Evolutionary conservation across 2,797 vertebrate genomes (phyloP).

Genomic region (Pipistrellus pipistrellus): DNA sequence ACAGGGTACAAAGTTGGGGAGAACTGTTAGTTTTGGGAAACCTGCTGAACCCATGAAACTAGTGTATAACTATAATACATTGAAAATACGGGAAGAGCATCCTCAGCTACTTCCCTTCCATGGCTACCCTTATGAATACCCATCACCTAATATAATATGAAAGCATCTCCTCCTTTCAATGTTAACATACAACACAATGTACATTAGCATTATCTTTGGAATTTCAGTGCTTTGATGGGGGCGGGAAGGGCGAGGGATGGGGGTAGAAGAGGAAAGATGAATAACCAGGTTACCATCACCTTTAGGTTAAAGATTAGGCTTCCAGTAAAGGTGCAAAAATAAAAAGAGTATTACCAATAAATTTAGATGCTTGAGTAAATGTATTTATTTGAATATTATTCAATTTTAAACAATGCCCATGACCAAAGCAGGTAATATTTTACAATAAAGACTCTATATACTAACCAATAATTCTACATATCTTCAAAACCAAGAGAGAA

Average conservation of each 20-base stretch:
- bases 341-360: background rate
- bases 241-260: too few species aligned
- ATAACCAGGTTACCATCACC: background rate
- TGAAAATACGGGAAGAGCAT: background rate
- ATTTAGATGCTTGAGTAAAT: background rate
- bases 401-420: background rate
- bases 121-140: background rate
- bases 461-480: background rate
- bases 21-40: background rate
- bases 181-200: background rate
- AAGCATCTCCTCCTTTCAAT: background rate
- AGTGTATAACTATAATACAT: background rate
- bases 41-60: background rate
- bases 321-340: background rate
- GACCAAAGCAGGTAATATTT: slow-evolving; percentile 35
- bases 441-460: background rate
- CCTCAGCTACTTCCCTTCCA: background rate
- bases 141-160: background rate
- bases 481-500: slow-evolving; percentile 45
- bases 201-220: background rate
- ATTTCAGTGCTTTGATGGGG: background rate
- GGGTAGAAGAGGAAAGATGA: background rate
- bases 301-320: background rate
- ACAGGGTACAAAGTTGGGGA: background rate
- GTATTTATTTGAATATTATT: background rate